Evolutionary conservation across 2,888 invertebrate genomes (phyloP), one percentile per base, ranked within the genome.

Genomic region (Diaperis boleti): DNA sequence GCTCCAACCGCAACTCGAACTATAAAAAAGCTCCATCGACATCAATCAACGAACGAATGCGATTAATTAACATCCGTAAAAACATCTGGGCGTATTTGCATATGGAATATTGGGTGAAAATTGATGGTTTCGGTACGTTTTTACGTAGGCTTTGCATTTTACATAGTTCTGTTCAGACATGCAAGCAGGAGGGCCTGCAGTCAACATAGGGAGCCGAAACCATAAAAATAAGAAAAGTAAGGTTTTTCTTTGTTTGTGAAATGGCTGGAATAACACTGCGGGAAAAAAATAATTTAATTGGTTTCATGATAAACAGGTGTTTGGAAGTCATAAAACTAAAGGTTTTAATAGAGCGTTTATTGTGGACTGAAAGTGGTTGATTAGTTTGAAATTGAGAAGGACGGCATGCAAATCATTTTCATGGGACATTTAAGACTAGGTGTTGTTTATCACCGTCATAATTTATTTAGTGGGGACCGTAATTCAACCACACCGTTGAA

Each of bases 21-120:
- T 17, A 37, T 17, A 54, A 39, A 39, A 54, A 41, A 45, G n/a
- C 37, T 37, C 33, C 22, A 22, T 50, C 20, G 5, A 50, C 22
- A 37, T 50, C 22, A 15, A 50, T 50, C 49, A 49, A 33, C 29
- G 11, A 4, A 10, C 37, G 50, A 37, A 37, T 20, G 50, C 50
- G 37, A 31, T 29, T 17, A 54, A 61, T 45, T 44, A 45, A 37
- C 41, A 60, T 35, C 26, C 26, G 26, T 20, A 13, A 44, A 26
- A 37, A 52, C 52, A 52, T 37, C 54, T 54, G 42, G 26, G 8
- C 17, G 31, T 6, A 54, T 42, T 54, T 52, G 37, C 29, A 47
- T 47, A 37, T 15, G 35, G 11, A 18, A 35, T 35, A 50, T 20
- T 26, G 17, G 14, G 17, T 14, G 49, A 33, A 49, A 37, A 26